Conservation (phyloP, 2,797 vertebrate genomes). For the Nyctibius grandis region DNA sequence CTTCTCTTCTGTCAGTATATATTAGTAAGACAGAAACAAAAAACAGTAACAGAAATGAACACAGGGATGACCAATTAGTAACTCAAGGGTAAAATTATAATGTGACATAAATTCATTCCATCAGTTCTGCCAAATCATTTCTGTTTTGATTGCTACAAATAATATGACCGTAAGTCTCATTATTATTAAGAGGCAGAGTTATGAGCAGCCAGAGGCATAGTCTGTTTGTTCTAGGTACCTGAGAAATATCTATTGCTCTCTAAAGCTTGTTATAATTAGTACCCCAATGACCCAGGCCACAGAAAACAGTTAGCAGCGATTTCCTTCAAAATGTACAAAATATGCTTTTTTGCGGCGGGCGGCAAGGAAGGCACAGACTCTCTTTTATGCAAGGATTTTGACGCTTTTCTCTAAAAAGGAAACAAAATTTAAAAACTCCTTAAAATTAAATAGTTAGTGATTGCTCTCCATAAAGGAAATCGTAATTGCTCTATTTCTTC, state of each 20-base stretch:
- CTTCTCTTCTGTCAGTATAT: not conserved
- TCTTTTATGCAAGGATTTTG: not conserved
- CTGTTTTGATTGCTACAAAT: slow-evolving; percentile 11
- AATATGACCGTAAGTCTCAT: not conserved
- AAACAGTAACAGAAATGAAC: not conserved
- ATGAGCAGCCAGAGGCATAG: slow-evolving; percentile 11
- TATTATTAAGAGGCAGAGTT: slow-evolving; percentile 24
- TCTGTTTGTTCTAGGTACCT: not conserved
- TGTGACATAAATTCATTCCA: slow-evolving; percentile 6
- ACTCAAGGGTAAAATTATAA: slow-evolving; percentile 26
- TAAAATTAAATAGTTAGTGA: not conserved
- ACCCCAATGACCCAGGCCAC: not conserved
- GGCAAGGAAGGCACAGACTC: too few relatives aligned
- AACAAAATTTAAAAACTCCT: not conserved
- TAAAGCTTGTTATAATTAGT: slow-evolving; percentile 33
- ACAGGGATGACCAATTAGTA: not conserved
- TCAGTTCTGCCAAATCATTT: slow-evolving; percentile 37
- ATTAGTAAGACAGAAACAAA: not conserved
- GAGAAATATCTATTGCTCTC: not conserved
- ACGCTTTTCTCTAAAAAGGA: not conserved
- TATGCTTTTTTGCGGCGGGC: too few relatives aligned
- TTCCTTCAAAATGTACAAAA: slow-evolving; percentile 20
- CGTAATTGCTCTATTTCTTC: not conserved
- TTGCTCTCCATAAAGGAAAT: not conserved
- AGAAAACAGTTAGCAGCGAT: not conserved